These are phyloP conservation scores for Isichthys henryi DNA, from an alignment of 2,113 vertebrate species.

Conservation along the genomic window DNA sequence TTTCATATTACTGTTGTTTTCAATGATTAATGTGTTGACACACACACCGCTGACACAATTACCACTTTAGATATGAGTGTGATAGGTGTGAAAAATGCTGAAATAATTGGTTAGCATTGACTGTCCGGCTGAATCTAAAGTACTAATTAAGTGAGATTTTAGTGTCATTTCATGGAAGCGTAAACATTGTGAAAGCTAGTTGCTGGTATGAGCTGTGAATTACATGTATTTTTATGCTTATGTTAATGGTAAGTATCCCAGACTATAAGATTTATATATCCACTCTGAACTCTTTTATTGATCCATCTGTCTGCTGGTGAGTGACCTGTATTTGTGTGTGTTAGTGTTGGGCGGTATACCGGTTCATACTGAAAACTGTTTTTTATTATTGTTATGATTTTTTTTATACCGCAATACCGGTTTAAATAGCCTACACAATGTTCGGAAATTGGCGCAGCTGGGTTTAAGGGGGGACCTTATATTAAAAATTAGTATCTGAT, in stretches of 20 bases:
- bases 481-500: too few species aligned
- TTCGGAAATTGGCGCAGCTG: too few species aligned
- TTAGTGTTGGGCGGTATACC: background rate
- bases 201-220: background rate
- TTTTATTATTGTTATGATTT: too few species aligned
- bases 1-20: background rate
- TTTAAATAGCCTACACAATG: too few species aligned
- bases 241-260: background rate
- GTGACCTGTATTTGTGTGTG: background rate
- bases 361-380: too few species aligned
- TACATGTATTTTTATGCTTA: background rate
- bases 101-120: background rate
- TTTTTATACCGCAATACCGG: too few species aligned
- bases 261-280: background rate
- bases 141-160: background rate
- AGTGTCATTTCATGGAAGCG: background rate
- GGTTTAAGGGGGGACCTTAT: too few species aligned
- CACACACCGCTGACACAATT: conserved; percentile 15
- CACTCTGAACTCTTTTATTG: background rate
- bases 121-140: background rate
- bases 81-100: background rate
- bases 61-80: background rate
- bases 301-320: background rate
- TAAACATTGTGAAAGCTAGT: background rate
- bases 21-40: conserved; percentile 13